Evolutionary conservation across 2,888 invertebrate species (phyloP).

Genomic region (Limnephilus rhombicus): DNA sequence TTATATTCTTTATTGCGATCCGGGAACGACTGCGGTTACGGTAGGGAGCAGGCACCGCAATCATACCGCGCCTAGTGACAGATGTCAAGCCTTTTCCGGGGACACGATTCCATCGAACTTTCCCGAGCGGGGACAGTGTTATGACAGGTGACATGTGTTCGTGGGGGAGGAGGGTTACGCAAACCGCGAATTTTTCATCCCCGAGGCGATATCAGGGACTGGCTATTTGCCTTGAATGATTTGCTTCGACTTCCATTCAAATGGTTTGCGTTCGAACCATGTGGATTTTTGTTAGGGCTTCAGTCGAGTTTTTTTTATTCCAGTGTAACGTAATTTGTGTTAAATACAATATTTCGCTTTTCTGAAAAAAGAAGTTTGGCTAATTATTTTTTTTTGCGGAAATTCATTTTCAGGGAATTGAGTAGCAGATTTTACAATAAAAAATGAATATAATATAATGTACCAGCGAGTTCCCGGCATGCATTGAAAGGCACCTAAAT

Average conservation of each 20-base stretch:
- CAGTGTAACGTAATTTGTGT: too few species aligned
- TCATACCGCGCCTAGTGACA: constrained; percentile 59
- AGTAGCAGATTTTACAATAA: too few species aligned
- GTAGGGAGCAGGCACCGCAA: constrained; percentile 33
- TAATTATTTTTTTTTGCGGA: too few species aligned
- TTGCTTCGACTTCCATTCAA: constrained; percentile 42
- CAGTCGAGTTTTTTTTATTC: not conserved
- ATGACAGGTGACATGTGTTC: constrained; percentile 64
- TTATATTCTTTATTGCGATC: constrained; percentile 15
- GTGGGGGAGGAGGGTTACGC: constrained; percentile 46
- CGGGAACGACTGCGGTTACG: not conserved
- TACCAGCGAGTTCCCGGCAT: too few species aligned
- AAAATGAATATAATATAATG: too few species aligned
- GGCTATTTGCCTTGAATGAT: constrained; percentile 36
- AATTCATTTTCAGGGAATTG: too few species aligned
- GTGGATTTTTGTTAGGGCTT: not conserved
- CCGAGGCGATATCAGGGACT: constrained; percentile 52
- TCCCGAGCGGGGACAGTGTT: constrained; percentile 50
- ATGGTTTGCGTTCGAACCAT: not conserved
- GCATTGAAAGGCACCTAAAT: too few species aligned
- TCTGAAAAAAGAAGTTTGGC: too few species aligned
- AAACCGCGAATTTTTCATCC: constrained; percentile 34
- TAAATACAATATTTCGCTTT: not conserved
- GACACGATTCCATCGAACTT: constrained; percentile 48
- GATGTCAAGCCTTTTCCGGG: constrained; percentile 59